Percentiles rank a stretch among this genome's conserved stretches.
Evolutionary conservation across 2,888 invertebrate genomes (phyloP).

Genomic region (Mythimna impura): DNA sequence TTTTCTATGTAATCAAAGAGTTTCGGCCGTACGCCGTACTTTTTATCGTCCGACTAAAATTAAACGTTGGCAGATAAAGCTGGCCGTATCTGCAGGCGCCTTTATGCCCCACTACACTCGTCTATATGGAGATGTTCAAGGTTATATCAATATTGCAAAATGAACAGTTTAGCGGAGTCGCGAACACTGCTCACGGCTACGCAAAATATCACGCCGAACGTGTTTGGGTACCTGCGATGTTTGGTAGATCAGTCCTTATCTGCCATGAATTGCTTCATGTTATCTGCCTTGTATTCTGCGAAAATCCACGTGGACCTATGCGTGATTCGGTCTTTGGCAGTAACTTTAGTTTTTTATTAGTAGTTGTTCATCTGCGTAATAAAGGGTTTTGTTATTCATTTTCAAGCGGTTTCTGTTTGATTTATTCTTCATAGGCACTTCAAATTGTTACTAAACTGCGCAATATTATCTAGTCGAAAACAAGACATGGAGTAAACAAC

Average conservation of each 20-base stretch:
- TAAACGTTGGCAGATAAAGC: conserved; percentile 54
- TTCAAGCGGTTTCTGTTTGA: conserved; percentile 28
- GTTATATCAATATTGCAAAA: conserved; percentile 77
- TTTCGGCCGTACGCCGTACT: conserved; percentile 26
- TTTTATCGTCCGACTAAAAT: conserved; percentile 56
- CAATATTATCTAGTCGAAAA: conserved; percentile 14
- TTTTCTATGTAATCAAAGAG: conserved; percentile 41
- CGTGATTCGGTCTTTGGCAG: conserved; percentile 25
- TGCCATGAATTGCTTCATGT: not conserved
- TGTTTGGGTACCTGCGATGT: conserved; percentile 27
- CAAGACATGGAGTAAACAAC: conserved; percentile 14
- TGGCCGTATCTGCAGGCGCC: conserved; percentile 50
- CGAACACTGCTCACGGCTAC: conserved; percentile 63
- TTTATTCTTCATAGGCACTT: conserved; percentile 11
- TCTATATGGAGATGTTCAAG: conserved; percentile 72
- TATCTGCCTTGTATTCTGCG: conserved; percentile 13
- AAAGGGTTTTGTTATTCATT: conserved; percentile 26
- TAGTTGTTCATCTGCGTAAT: conserved; percentile 13
- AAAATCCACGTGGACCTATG: conserved; percentile 33
- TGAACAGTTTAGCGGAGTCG: conserved; percentile 69
- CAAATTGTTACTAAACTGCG: conserved; percentile 14
- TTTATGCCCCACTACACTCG: conserved; percentile 58
- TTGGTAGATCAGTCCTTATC: conserved; percentile 15
- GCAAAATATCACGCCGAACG: conserved; percentile 54
- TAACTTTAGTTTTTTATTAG: not conserved